Evolutionary conservation across 1,140 invertebrate species (phyloP).

Genomic region (Cyclina sinensis): DNA sequence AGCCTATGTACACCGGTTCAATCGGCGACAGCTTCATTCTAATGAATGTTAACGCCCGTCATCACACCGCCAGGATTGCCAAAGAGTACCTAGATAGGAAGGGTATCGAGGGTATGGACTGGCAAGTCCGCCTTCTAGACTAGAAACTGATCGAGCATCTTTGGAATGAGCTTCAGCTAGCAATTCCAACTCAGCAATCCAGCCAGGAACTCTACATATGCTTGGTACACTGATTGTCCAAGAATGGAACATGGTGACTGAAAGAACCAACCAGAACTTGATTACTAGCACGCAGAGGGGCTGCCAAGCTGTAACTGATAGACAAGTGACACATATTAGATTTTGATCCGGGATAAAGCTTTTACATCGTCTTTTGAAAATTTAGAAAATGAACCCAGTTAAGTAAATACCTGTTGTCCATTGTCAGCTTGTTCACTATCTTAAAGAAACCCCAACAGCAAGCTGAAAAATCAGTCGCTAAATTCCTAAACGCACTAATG

Average conservation of each 20-base stretch:
- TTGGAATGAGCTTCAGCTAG: background rate
- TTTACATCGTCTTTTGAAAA: no score
- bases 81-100: background rate
- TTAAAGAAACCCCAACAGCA: no score
- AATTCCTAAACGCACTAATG: no score
- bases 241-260: background rate
- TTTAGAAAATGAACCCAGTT: no score
- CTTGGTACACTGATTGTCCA: background rate
- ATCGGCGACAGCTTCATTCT: background rate
- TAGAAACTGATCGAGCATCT: background rate
- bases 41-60: slow-evolving; percentile 29
- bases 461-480: no score
- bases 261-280: background rate
- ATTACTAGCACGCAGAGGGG: background rate
- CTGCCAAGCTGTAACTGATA: background rate
- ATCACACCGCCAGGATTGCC: background rate
- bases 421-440: no score
- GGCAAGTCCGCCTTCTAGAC: background rate
- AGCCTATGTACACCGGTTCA: slow-evolving; percentile 2
- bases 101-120: background rate
- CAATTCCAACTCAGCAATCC: background rate
- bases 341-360: no score
- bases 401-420: no score
- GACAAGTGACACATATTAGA: no score
- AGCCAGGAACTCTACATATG: background rate